Percentiles rank a stretch among this genome's conserved stretches.
Evolutionary conservation across 2,888 invertebrate species (phyloP).

Genomic region (Notodonta ziczac): DNA sequence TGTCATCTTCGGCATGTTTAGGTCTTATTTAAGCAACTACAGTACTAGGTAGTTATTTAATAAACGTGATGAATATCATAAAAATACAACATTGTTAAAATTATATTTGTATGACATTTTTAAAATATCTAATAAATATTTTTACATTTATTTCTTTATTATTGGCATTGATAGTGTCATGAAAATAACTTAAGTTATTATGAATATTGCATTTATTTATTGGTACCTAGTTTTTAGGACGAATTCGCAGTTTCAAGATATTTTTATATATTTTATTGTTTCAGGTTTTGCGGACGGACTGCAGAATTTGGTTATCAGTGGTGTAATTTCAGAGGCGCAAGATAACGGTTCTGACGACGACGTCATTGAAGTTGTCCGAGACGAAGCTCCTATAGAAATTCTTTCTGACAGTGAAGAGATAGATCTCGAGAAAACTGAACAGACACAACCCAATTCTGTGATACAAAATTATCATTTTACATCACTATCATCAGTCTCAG

Average conservation of each 20-base stretch:
- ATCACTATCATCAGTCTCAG: conserved; percentile 40
- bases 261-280: conserved; percentile 12
- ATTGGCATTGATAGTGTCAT: no score
- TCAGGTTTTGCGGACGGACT: conserved; percentile 28
- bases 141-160: no score
- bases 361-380: conserved; percentile 76
- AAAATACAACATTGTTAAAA: no score
- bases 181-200: no score
- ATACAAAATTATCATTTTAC: conserved; percentile 41
- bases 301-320: conserved; percentile 45
- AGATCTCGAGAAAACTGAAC: conserved; percentile 50
- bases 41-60: no score
- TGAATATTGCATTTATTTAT: not conserved
- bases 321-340: conserved; percentile 41
- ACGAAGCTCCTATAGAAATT: conserved; percentile 77
- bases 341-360: conserved; percentile 73
- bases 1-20: not conserved
- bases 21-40: no score
- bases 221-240: not conserved
- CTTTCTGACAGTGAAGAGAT: conserved; percentile 74
- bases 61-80: no score
- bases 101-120: no score
- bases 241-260: not conserved
- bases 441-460: conserved; percentile 23
- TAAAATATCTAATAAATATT: no score